Base-by-base conservation (phyloP, 1,140 invertebrate genomes). In the Ptiloglossa arizonensis region DNA sequence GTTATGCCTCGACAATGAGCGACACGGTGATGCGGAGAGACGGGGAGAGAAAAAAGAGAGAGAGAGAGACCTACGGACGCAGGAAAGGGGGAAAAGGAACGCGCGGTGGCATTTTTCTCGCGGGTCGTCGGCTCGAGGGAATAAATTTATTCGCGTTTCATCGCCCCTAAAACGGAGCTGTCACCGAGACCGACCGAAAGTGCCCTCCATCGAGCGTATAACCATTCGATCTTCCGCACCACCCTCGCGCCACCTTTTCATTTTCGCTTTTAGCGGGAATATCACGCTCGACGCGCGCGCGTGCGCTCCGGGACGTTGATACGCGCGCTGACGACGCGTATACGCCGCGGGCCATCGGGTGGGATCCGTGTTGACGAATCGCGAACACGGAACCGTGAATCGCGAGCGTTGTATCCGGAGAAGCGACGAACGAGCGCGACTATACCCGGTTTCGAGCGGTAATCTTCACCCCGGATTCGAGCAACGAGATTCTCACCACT, bases 131-230 rank as follows among this genome's bases (percentile, higher is more conserved):
- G 50, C 52, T 54, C 24, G 9, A 5, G 15, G 35, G 22, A 27
- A 79, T 44, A 64, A 78, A 68, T 79, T 72, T 66, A 64, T 79
- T 72, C 59, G 54, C 38, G 38, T 59, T 71, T 44, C 52, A 32
- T 52, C 52, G 24, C 15, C n/a, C 41, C 19, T 50, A 35, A 63
- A 41, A 27, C 68, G n/a, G 57, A 57, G 29, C 13, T 35, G 35
- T 73, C 69, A 41, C 73, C 57, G 13, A 24, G 8, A 69, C 57
- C 72, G 29, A 44, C 46, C 63, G 27, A 52, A 41, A 52, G 56
- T 67, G 19, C 44, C 48, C 19, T 5, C 60, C n/a, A 22, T 5
- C 60, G n/a, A 44, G 22, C 60, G 60, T 24, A 22, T 2, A 24
- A 41, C 38, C 38, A 38, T 44, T 29, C 60, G 22, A 44, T 63